A percentile compares a stretch with the other conserved stretches of the same genome.
Evolutionary conservation across 2,797 vertebrate species (phyloP).

Genomic region (Pterois miles): DNA sequence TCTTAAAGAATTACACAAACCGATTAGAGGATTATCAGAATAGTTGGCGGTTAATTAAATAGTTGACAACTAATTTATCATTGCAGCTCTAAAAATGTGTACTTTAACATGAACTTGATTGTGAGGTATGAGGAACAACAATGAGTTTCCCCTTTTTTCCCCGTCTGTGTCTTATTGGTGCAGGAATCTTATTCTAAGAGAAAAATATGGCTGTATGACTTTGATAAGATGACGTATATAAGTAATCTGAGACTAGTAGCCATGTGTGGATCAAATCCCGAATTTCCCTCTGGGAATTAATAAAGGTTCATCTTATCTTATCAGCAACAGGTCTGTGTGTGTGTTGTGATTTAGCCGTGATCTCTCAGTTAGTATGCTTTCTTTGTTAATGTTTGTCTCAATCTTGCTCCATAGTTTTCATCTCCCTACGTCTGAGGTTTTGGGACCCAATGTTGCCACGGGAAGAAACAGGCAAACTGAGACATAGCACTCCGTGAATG

Average conservation of each 20-base stretch:
- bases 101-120: neutral
- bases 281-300: too few species aligned
- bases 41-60: too few species aligned
- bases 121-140: neutral
- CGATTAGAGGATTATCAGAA: too few species aligned
- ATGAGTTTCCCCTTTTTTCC: too few species aligned
- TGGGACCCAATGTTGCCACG: conserved; percentile 83
- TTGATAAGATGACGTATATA: conserved; percentile 1
- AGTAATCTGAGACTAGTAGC: conserved; percentile 17
- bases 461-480: conserved; percentile 77
- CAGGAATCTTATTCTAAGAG: neutral
- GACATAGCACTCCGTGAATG: conserved; percentile 75
- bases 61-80: too few species aligned
- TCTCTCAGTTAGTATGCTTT: neutral
- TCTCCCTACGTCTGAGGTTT: conserved; percentile 54
- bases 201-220: neutral
- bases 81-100: too few species aligned
- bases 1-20: too few species aligned
- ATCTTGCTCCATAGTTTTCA: conserved; percentile 60
- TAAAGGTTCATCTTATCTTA: too few species aligned
- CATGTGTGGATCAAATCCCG: conserved; percentile 53
- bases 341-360: neutral
- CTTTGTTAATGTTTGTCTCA: conserved; percentile 25
- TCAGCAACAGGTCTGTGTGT: too few species aligned
- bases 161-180: neutral